phyloP scores from a whole-genome alignment of 2,797 vertebrate species.

The Anomalospiza imberbis region DNA sequence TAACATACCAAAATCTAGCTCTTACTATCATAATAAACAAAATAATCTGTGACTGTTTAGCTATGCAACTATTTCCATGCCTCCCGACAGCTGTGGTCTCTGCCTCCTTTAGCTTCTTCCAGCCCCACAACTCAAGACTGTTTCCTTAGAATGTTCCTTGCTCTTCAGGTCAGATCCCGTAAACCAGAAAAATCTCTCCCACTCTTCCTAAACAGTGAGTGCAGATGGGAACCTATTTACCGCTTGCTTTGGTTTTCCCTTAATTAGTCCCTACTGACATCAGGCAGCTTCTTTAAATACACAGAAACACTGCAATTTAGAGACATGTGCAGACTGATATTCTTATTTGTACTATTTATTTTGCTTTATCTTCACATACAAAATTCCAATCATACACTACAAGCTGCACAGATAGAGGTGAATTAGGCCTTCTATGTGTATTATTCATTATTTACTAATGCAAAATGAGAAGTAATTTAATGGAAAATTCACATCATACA shows the following conservation, averaged over 20 bases:
- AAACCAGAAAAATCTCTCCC: background rate
- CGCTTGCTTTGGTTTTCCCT: background rate
- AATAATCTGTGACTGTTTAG: background rate
- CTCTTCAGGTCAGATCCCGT: background rate
- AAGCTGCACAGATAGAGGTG: background rate
- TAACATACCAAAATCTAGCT: background rate
- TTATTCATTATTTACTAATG: background rate
- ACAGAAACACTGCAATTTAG: background rate
- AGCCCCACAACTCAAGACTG: background rate
- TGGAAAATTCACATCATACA: background rate
- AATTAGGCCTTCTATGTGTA: background rate
- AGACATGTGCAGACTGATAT: background rate
- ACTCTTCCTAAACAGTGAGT: background rate
- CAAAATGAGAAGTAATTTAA: background rate
- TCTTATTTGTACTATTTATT: background rate
- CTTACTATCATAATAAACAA: background rate
- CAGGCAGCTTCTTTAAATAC: background rate
- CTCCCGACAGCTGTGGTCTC: background rate
- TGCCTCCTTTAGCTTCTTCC: background rate
- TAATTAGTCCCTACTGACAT: background rate
- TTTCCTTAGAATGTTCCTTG: background rate
- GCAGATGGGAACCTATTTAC: background rate
- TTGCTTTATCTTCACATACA: background rate
- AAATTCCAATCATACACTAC: background rate
- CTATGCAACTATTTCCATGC: background rate